Conservation (phyloP, 1,140 invertebrate species). For the Heliconius eleuchia region DNA sequence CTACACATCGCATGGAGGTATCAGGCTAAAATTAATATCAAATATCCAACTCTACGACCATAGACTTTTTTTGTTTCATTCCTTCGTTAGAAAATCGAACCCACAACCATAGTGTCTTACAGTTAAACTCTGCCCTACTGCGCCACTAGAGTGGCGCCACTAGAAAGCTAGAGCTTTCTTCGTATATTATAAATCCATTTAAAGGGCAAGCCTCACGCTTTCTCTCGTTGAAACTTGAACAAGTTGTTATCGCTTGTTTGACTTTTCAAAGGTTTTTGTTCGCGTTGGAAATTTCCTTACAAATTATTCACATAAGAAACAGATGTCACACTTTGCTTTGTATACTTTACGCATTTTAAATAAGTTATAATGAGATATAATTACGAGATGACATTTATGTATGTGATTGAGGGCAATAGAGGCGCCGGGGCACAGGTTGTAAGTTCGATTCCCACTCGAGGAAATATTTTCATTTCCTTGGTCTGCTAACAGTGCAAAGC, state of each 20-base stretch:
- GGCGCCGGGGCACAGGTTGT: no score
- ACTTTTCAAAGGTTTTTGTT: slow-evolving; percentile 15
- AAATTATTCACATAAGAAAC: slow-evolving; percentile 9
- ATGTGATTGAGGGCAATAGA: background rate
- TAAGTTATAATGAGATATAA: background rate
- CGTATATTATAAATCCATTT: background rate
- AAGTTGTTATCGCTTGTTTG: slow-evolving; percentile 10
- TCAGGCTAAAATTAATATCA: no score
- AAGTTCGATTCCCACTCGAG: no score
- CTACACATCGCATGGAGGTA: no score
- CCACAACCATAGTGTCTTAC: no score
- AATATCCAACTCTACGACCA: no score
- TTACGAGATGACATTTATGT: background rate
- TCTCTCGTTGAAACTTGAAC: slow-evolving; percentile 1
- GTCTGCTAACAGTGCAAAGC: no score
- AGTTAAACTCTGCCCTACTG: background rate
- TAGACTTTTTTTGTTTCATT: no score
- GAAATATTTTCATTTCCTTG: no score
- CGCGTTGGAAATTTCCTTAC: background rate
- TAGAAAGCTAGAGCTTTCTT: background rate
- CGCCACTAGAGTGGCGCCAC: background rate
- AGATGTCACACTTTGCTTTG: background rate
- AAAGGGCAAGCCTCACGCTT: background rate
- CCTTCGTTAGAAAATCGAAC: no score
- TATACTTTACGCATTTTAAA: background rate